Evolutionary conservation across 2,888 invertebrate species (phyloP), one percentile per base, ranked within the genome.

Genomic region (Pteria penguin): DNA sequence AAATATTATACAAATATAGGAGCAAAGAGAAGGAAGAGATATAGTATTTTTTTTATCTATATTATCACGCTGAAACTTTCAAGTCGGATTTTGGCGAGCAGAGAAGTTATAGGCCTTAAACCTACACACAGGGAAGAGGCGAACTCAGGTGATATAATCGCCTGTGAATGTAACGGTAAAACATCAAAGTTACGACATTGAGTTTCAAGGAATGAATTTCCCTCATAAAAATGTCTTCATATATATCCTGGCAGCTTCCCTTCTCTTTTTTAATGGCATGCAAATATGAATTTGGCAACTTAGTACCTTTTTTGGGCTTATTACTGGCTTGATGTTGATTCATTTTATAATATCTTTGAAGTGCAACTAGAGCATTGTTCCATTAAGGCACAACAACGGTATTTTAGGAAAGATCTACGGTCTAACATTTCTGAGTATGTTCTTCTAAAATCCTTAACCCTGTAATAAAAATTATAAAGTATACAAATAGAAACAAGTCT

Each of bases 381-480:
- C 69, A 72, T 70, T 79, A 27, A 79, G 29, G 5, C 45, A 75
- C 22, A 79, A 55, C 18, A 76, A 5, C 27, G 72, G 72, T 27
- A 71, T 61, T 33, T 61, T 31, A 26, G 68, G 65, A n/a, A 73
- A 79, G 57, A 57, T 27, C 63, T 71, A 1, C 75, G 32, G 27
- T n/a, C 32, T 26, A 55, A 58, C 3, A 76, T 62, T 27, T 79
- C 36, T 22, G 62, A 61, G 60, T 67, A 75, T 11, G 73, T 70
- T 26, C 74, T 71, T 63, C 78, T 61, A 18, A 72, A 78, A 24
- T 68, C 72, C 22, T 61, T 66, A n/a, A 75, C 74, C 75, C 78
- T 75, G 33, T 11, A 71, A 45, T 31, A 31, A 11, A 62, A 22
- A 22, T 31, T 62, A 31, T 0, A 60, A 60, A 26, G 24, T 18